Evolutionary conservation across 1,140 invertebrate species (phyloP).

Genomic region (Hyphantria cunea): DNA sequence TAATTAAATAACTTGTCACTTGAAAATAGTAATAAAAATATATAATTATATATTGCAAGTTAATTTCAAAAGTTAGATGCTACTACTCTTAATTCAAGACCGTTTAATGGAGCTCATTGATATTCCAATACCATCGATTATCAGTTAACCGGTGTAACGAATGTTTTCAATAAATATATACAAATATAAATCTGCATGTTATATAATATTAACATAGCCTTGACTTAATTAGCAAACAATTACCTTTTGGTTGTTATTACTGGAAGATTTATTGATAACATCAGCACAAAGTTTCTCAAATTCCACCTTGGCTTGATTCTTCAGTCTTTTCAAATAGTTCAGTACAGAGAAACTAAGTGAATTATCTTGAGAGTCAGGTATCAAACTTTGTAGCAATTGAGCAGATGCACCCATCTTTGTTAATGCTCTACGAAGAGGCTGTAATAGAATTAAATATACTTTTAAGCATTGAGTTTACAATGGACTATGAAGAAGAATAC

Average conservation of each 20-base stretch:
- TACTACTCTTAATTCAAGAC: too few relatives aligned
- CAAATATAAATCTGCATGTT: too few relatives aligned
- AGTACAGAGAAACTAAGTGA: slow-evolving; percentile 96
- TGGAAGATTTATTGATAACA: slow-evolving; percentile 76
- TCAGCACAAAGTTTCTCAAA: slow-evolving; percentile 93
- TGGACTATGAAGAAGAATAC: neutral
- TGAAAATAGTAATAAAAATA: too few relatives aligned
- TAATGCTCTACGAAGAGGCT: slow-evolving; percentile 94
- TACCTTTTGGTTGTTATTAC: slow-evolving; percentile 73
- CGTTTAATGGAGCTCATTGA: too few relatives aligned
- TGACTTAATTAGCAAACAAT: slow-evolving; percentile 2
- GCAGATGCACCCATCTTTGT: slow-evolving; percentile 94
- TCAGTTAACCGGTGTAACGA: too few relatives aligned
- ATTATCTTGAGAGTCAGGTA: slow-evolving; percentile 96
- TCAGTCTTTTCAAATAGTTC: slow-evolving; percentile 97
- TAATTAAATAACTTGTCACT: too few relatives aligned
- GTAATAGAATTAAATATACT: slow-evolving; percentile 50
- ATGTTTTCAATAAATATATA: too few relatives aligned
- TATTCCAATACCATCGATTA: too few relatives aligned
- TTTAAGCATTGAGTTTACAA: neutral
- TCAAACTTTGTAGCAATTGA: slow-evolving; percentile 90
- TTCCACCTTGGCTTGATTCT: slow-evolving; percentile 97
- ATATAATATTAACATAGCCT: too few relatives aligned
- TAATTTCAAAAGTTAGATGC: too few relatives aligned
- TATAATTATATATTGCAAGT: too few relatives aligned